A percentile compares a stretch with the other conserved stretches of the same genome.
These are phyloP conservation scores for Nyctereutes procyonoides DNA, from an alignment of 2,113 vertebrate species.

Conservation along the genomic window DNA sequence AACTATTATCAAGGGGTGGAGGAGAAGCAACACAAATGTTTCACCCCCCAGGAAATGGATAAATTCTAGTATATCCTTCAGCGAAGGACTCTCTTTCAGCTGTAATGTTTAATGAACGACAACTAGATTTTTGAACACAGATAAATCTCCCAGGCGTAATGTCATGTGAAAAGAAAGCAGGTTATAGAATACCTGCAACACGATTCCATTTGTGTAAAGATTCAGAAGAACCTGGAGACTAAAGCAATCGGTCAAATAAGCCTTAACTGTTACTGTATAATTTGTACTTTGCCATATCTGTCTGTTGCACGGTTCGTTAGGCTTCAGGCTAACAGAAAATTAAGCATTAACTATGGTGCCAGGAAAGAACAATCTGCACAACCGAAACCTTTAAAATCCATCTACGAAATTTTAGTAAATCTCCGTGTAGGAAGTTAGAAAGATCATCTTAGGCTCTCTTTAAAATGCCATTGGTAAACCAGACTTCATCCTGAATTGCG, in stretches of 20 bases:
- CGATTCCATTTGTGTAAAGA: conserved; percentile 4
- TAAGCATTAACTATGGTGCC: conserved; percentile 88
- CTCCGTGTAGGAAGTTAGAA: neutral
- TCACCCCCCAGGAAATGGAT: neutral
- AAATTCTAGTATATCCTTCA: neutral
- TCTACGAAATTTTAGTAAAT: conserved; percentile 73
- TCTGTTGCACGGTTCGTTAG: conserved; percentile 77
- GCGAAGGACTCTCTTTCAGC: neutral
- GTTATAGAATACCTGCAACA: neutral
- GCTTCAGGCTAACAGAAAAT: conserved; percentile 88
- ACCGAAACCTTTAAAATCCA: conserved; percentile 69
- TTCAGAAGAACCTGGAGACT: neutral
- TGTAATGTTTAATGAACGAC: neutral
- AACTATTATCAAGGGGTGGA: no score
- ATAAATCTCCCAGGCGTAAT: neutral
- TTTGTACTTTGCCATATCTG: conserved; percentile 84
- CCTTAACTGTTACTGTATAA: conserved; percentile 75
- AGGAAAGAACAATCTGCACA: conserved; percentile 67
- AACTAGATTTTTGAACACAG: neutral
- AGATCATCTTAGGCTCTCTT: neutral
- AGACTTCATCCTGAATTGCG: conserved; percentile 35
- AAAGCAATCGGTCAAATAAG: conserved; percentile 71
- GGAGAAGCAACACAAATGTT: no score
- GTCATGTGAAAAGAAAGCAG: neutral
- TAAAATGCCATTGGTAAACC: conserved; percentile 17